A percentile compares a stretch with the other conserved stretches of the same genome.
phyloP scores from a whole-genome alignment of 2,888 invertebrate species.

The Rhabditoides inermis region DNA sequence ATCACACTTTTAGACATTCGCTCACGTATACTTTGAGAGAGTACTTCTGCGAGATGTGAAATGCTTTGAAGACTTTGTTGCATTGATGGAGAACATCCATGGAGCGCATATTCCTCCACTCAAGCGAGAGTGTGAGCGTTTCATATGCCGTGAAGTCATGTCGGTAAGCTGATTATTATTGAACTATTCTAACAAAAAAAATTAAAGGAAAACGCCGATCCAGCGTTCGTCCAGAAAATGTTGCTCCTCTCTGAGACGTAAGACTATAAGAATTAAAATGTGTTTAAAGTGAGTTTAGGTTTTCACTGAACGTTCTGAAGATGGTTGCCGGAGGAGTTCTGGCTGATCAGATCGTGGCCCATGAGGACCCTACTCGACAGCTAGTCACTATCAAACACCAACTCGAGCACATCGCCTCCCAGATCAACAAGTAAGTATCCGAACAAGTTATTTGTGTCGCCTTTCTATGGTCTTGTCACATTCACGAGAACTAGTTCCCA shows the following conservation, averaged over 20 bases:
- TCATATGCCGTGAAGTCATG: slow-evolving; percentile 44
- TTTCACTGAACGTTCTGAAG: slow-evolving; percentile 20
- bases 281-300: slow-evolving; percentile 23
- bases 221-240: slow-evolving; percentile 42
- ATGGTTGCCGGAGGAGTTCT: slow-evolving; percentile 39
- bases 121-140: slow-evolving; percentile 43
- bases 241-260: slow-evolving; percentile 43
- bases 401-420: slow-evolving; percentile 24
- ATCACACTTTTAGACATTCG: slow-evolving; percentile 34
- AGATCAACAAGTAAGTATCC: slow-evolving; percentile 9
- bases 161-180: no score
- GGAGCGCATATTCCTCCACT: slow-evolving; percentile 42
- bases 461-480: background rate
- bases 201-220: slow-evolving; percentile 41
- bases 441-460: background rate
- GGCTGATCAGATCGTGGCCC: slow-evolving; percentile 27
- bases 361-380: slow-evolving; percentile 27
- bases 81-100: slow-evolving; percentile 39
- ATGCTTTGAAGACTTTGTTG: slow-evolving; percentile 44
- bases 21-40: slow-evolving; percentile 45
- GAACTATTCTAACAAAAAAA: no score
- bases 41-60: slow-evolving; percentile 36
- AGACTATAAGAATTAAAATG: no score
- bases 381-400: slow-evolving; percentile 28
- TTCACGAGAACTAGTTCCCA: no score